Percentiles rank a stretch among this genome's conserved stretches.
Conservation (phyloP, 2,888 invertebrate genomes). For the Druceiella hillmani region DNA sequence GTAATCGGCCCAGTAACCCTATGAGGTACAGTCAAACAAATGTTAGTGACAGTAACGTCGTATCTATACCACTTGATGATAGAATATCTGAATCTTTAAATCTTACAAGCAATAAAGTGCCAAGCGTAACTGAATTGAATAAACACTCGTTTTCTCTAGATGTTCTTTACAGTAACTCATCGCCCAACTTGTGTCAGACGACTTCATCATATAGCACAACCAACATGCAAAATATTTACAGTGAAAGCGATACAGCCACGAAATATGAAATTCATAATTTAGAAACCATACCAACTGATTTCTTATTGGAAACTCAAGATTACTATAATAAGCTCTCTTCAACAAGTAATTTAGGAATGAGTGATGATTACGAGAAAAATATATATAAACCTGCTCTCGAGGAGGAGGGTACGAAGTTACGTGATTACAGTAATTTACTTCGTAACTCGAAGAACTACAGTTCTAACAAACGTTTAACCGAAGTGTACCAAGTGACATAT, state of each 20-base stretch:
- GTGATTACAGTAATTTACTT: constrained; percentile 38
- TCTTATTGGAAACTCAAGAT: constrained; percentile 41
- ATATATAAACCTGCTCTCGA: constrained; percentile 42
- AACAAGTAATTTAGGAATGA: constrained; percentile 29
- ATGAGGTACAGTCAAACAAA: no score
- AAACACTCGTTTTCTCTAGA: no score
- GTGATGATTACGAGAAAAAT: constrained; percentile 41
- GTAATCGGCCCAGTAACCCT: no score
- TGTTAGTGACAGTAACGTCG: constrained; percentile 41
- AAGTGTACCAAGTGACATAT: constrained; percentile 31
- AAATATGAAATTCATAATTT: no score
- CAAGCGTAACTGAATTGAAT: no score
- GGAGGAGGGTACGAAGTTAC: constrained; percentile 37
- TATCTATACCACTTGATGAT: no score
- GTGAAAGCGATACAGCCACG: no score
- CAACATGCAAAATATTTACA: no score
- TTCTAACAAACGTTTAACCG: constrained; percentile 38
- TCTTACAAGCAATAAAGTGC: no score
- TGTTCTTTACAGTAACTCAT: no score
- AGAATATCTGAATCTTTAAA: constrained; percentile 47
- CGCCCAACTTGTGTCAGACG: no score
- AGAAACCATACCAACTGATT: constrained; percentile 38
- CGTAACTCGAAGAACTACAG: constrained; percentile 46
- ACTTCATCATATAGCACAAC: no score
- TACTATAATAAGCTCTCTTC: constrained; percentile 43